phyloP scores from a whole-genome alignment of 2,113 vertebrate species.

The Tragelaphus strepsiceros region DNA sequence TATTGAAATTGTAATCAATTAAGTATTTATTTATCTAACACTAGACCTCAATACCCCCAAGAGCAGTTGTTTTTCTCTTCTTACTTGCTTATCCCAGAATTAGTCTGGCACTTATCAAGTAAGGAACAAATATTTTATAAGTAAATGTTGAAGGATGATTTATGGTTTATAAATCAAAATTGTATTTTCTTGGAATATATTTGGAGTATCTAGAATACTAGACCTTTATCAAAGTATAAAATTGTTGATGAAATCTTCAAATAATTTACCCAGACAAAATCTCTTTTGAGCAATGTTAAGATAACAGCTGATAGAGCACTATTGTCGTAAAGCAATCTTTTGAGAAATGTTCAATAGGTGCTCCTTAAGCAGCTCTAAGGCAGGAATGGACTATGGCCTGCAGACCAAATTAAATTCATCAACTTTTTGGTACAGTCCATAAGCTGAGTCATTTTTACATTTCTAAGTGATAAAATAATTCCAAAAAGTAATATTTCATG shows the following conservation, averaged over 20 bases:
- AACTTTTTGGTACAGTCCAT: not conserved
- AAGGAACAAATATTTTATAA: not conserved
- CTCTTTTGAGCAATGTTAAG: not conserved
- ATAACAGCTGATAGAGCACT: not conserved
- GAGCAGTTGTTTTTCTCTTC: not conserved
- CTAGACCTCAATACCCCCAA: not conserved
- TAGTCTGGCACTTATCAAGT: not conserved
- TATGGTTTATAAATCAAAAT: not conserved
- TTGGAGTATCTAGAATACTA: not conserved
- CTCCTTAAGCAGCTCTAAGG: not conserved
- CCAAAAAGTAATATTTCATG: not conserved
- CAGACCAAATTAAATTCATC: not conserved
- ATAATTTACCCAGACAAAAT: not conserved
- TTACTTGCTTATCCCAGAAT: not conserved
- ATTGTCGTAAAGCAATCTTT: not conserved
- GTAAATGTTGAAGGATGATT: not conserved
- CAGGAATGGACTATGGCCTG: not conserved
- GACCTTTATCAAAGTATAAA: not conserved
- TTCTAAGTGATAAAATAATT: not conserved
- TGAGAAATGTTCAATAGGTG: not conserved
- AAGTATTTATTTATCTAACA: not conserved
- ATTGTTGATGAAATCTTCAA: not conserved
- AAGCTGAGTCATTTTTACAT: not conserved
- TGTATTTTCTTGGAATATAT: not conserved
- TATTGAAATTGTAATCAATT: not conserved